Base-by-base conservation (phyloP, 1,140 invertebrate genomes). In the Eulimnadia texana region DNA sequence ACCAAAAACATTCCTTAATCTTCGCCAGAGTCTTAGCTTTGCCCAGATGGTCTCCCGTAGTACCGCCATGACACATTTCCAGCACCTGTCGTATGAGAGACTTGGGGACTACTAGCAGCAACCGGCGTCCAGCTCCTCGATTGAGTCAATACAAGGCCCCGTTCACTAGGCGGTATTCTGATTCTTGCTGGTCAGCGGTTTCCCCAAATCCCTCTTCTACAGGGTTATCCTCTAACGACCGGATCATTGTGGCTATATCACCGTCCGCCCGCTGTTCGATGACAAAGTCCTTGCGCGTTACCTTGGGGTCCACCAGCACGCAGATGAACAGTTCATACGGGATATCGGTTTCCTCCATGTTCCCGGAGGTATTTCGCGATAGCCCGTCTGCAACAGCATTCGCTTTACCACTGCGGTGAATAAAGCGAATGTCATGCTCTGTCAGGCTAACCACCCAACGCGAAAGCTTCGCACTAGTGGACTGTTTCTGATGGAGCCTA, bases 401-500 rank as follows among this genome's bases (percentile, higher is more conserved):
- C 16, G 53, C 49, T 10, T 50, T 65, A 23, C 70, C 69, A 50
- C 33, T n/a, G 50, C 65, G 63, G 53, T 72, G 66, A 19, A 64
- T 61, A 22, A 71, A 55, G 9, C 64, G 20, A 33, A 68, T 63
- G 54, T 66, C 59, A 58, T 68, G 66, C 19, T 64, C 60, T 64
- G 68, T 65, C 16, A 72, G 59, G 10, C 28, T 3, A 10, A 70
- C n/a, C 23, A 62, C 23, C 71, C 70, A 71, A 55, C 67, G 50
- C 61, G 70, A 63, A 19, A 73, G 42, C 56, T 67, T 53, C 20
- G 58, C 56, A 0, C 51, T 64, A 13, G 52, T 49, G 49, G 70
- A 65, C 59, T 72, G 71, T 0, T 72, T 64, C 3, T 67, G 58
- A 22, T 69, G 58, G 9, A 77, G 64, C 67, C 70, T 77, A 50